Conservation (phyloP, 2,888 invertebrate species). For the Selenia dentaria region DNA sequence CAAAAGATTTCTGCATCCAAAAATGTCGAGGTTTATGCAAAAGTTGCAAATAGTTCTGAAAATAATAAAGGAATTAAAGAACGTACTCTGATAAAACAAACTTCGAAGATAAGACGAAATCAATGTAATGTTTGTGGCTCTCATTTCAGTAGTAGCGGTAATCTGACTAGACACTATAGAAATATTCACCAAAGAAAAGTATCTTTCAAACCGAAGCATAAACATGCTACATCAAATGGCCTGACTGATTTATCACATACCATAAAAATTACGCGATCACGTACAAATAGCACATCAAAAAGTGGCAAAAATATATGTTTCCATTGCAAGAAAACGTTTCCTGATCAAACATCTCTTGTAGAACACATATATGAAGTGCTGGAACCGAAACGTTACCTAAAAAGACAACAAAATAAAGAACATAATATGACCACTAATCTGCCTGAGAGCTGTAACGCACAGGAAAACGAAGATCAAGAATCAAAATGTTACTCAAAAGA, state of each 20-base stretch:
- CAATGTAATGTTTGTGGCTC: conserved; percentile 42
- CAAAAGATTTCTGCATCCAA: not conserved
- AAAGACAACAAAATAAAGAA: conserved; percentile 1
- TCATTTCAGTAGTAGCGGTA: conserved; percentile 26
- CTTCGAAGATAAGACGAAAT: not conserved
- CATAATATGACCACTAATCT: not conserved
- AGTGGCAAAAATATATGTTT: conserved; percentile 43
- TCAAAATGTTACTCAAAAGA: too few relatives aligned
- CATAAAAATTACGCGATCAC: not conserved
- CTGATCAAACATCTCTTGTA: conserved; percentile 51
- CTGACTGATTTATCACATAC: not conserved
- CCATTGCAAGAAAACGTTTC: conserved; percentile 58
- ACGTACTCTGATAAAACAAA: not conserved
- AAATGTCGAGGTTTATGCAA: not conserved
- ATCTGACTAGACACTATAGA: conserved; percentile 42
- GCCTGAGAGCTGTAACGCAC: not conserved
- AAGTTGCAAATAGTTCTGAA: not conserved
- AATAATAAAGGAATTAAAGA: conserved; percentile 3
- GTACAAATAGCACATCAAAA: not conserved
- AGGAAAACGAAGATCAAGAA: not conserved
- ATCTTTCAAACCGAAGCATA: not conserved
- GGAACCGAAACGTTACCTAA: conserved; percentile 36
- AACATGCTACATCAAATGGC: not conserved
- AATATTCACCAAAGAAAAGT: conserved; percentile 21
- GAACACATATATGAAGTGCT: conserved; percentile 64